Evolutionary conservation across 2,113 vertebrate species (phyloP).

Genomic region (Otocyon megalotis): DNA sequence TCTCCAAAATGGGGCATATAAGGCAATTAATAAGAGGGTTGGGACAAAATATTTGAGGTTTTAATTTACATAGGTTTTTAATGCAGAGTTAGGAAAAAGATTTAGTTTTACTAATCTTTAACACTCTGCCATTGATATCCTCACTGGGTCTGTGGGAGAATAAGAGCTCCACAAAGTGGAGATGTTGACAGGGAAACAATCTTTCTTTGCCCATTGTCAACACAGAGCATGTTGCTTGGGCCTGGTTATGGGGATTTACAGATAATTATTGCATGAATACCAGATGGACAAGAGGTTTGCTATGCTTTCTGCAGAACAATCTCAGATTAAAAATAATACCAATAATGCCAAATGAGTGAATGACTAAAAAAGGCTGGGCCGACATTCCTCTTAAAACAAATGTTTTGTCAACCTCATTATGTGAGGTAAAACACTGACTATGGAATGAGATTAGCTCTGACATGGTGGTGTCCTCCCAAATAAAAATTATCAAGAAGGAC

Average conservation of each 20-base stretch:
- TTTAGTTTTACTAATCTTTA: not conserved
- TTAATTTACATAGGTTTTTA: not conserved
- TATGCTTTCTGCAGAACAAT: conserved; percentile 13
- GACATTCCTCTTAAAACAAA: not conserved
- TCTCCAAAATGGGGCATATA: not conserved
- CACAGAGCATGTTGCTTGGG: not conserved
- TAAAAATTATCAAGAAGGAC: not conserved
- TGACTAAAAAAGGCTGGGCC: not conserved
- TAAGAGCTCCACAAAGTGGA: not conserved
- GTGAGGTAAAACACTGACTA: not conserved
- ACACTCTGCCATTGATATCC: not conserved
- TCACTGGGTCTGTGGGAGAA: not conserved
- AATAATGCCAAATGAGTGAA: not conserved
- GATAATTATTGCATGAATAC: not conserved
- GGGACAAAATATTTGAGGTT: not conserved
- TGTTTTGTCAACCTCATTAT: not conserved
- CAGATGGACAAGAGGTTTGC: not conserved
- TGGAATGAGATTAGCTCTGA: not conserved
- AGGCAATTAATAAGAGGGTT: not conserved
- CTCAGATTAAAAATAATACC: conserved; percentile 32
- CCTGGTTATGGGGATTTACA: not conserved
- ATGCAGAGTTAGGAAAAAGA: not conserved
- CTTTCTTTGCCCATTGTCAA: not conserved
- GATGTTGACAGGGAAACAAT: not conserved
- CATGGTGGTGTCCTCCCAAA: not conserved